Base-by-base conservation (phyloP, 1,140 invertebrate species). In the Drosophila repletoides region DNA sequence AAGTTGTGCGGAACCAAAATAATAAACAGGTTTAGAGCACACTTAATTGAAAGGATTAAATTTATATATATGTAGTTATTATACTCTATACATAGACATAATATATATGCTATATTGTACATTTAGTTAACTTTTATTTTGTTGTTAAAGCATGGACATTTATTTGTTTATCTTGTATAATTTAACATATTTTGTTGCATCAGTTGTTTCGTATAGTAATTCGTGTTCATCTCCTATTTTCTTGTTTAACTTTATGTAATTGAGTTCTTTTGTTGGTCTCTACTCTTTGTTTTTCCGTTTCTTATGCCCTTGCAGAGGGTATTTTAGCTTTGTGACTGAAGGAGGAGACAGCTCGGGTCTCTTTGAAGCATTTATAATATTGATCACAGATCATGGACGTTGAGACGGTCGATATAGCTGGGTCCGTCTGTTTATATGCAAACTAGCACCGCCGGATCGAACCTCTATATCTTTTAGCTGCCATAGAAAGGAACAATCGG, bases 141-240 rank as follows among this genome's bases (percentile, higher is more conserved):
- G 58, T 80, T 72, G 53, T 83, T 67, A 59, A 83, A 83, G 76
- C 75, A 83, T 83, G 77, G 75, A 79, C 75, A 70, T 70, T 81
- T 60, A 60, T 36, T 71, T 76, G 65, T 70, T 81, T 60, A 60
- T 36, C 67, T 72, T 55, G 60, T 67, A 33, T 31, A 29, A 22
- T n/a, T 21, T 46, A n/a, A 9, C 3, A 31, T 17, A 21, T 34
- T 33, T 19, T 24, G 14, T 41, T n/a, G n/a, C 19, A 53, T 26
- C 36, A 17, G 24, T 46, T 14, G n/a, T 43, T 41, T 14, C 12
- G 10, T 49, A 43, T 38, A 53, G 53, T 21, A 40, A 36, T 68
- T 74, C 48, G 41, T 19, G 4, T 55, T 55, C 48, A 53, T 41
- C 41, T 53, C 52, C 64, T 71, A 75, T 79, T n/a, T n/a, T n/a